A percentile compares a stretch with the other conserved stretches of the same genome.
Evolutionary conservation across 2,113 vertebrate species (phyloP).

Genomic region (Ceuthmochares aereus): DNA sequence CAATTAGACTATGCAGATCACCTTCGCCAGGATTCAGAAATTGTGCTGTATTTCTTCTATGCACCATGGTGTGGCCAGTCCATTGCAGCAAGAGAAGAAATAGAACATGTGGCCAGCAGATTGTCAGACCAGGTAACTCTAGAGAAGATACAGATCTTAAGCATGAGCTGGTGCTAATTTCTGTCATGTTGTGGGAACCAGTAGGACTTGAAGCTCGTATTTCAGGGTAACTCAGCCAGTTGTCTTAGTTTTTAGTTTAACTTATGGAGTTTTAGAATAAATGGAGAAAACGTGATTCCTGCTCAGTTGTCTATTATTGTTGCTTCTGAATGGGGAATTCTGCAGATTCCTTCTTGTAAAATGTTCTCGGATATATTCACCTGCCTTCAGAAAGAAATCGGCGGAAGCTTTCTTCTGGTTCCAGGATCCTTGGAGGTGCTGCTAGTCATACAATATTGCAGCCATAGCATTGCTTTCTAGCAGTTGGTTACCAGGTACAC

Average conservation of each 20-base stretch:
- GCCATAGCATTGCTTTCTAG: neutral
- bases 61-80: conserved; percentile 98
- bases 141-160: neutral
- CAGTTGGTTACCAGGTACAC: neutral
- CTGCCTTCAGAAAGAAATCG: neutral
- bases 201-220: neutral
- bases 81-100: conserved; percentile 84
- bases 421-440: neutral
- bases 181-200: neutral
- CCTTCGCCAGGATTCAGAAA: conserved; percentile 85
- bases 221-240: neutral
- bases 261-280: neutral
- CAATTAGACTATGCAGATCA: conserved; percentile 89
- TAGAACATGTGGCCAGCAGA: conserved; percentile 87
- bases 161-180: neutral
- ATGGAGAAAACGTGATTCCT: neutral
- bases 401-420: neutral
- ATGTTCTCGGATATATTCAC: neutral
- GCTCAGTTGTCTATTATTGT: neutral
- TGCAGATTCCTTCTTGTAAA: neutral
- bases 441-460: neutral
- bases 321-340: neutral
- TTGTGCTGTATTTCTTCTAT: conserved; percentile 91
- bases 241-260: neutral
- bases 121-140: conserved; percentile 88